Base-by-base conservation (phyloP, 2,888 invertebrate genomes). In the Ophraella communa region DNA sequence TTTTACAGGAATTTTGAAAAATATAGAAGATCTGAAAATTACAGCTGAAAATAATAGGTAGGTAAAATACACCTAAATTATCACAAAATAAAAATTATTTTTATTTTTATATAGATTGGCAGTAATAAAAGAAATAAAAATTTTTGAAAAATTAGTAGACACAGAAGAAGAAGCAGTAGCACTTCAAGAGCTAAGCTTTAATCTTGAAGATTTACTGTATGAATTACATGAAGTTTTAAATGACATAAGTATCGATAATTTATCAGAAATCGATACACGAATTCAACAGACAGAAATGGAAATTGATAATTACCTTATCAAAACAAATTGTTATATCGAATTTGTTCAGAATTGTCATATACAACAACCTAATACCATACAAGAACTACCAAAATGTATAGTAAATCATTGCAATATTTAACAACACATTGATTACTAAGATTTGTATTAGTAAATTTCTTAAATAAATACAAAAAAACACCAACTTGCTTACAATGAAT, bases 341-440 rank as follows among this genome's bases (percentile, higher is more conserved):
- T 60, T 27, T 53, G n/a, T 60, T n/a, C 11, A 30, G 5, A 42
- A 60, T 44, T 60, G 60, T 44, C 35, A 39, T 21, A 35, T 49
- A 20, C 33, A 58, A 23, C 21, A 18, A 11, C 52, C 59, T 42
- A 45, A 47, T n/a, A 33, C 54, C 11, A 5, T 27, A 30, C 20
- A 5, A 3, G 33, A n/a, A n/a, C 7, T 45, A 23, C 54, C 44
- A 14, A 10, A 30, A 49, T 56, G 55, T 51, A 39, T 55, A 47
- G 24, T 44, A 1, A 27, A 27, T 7, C 17, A 39, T 39, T 39
- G 39, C 14, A 17, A 35, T 35, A n/a, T 5, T 14, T 5, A 39
- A 39, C 8, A 39, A 39, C 7, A 2, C n/a, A 14, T 2, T 11
- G 1, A 10, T 11, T 10, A 33, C 3, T 24, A 24, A 24, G 7